Conservation (phyloP, 2,797 vertebrate species). For the Gymnodraco acuticeps region DNA sequence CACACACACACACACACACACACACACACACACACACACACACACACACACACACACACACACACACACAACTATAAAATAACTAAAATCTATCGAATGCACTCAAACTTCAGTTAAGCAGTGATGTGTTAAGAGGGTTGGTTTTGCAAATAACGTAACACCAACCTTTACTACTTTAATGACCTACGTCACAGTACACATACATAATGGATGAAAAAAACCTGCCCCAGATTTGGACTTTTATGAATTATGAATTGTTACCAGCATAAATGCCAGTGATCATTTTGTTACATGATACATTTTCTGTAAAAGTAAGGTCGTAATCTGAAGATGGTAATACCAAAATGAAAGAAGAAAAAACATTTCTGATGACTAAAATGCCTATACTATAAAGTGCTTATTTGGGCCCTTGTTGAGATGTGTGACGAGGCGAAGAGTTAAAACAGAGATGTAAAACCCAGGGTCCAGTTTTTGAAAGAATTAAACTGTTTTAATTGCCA, state of each 20-base stretch:
- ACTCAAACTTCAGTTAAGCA: no score
- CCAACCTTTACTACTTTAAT: no score
- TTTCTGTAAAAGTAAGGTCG: no score
- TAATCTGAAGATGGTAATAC: background rate
- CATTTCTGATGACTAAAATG: background rate
- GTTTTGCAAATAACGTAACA: no score
- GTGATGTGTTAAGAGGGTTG: no score
- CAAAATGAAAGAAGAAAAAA: background rate
- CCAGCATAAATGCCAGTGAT: background rate
- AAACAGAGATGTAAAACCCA: background rate
- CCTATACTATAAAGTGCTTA: background rate
- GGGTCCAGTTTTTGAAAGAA: background rate
- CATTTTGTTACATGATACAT: background rate
- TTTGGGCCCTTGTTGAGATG: background rate
- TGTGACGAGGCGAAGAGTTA: conserved; percentile 15
- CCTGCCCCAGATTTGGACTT: background rate
- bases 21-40: background rate
- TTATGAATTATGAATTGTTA: background rate
- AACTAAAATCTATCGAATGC: background rate
- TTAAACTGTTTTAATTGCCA: background rate
- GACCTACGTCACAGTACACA: background rate
- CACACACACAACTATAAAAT: conserved; percentile 4
- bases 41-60: conserved; percentile 6
- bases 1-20: background rate
- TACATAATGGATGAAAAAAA: background rate